Conservation (phyloP, 2,113 vertebrate species). For the Caretta caretta region DNA sequence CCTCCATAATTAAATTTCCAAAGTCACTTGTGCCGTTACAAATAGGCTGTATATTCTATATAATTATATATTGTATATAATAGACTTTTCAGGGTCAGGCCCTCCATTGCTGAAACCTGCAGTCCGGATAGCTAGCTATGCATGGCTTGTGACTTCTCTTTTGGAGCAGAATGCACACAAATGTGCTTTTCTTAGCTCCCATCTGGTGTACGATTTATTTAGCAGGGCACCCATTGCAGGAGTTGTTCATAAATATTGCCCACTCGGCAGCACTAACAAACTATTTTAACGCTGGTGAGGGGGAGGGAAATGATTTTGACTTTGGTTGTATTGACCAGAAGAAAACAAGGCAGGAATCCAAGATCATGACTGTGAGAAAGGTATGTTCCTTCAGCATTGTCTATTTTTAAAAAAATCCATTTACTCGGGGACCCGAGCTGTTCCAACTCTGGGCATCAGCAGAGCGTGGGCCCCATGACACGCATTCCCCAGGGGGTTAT, state of each 20-base stretch:
- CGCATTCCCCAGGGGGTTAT: no score
- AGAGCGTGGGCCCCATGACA: background rate
- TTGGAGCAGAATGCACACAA: background rate
- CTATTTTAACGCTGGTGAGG: background rate
- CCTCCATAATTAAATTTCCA: background rate
- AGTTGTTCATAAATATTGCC: fast-evolving
- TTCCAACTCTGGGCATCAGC: background rate
- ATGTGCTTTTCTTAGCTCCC: background rate
- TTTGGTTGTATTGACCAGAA: background rate
- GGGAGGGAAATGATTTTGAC: background rate
- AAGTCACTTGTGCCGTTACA: background rate
- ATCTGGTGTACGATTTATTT: background rate
- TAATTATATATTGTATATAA: no score
- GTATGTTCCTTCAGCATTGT: background rate
- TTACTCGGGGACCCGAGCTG: background rate
- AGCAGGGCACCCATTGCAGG: background rate
- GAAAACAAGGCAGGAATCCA: fast-evolving
- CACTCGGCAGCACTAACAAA: background rate
- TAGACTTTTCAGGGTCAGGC: background rate
- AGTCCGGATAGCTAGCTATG: background rate
- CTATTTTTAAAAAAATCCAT: background rate
- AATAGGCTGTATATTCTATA: background rate
- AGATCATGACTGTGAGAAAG: background rate
- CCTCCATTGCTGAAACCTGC: fast-evolving
- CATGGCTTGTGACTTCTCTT: fast-evolving